Base-by-base conservation (phyloP, 2,113 vertebrate species). In the Thomomys bottae region DNA sequence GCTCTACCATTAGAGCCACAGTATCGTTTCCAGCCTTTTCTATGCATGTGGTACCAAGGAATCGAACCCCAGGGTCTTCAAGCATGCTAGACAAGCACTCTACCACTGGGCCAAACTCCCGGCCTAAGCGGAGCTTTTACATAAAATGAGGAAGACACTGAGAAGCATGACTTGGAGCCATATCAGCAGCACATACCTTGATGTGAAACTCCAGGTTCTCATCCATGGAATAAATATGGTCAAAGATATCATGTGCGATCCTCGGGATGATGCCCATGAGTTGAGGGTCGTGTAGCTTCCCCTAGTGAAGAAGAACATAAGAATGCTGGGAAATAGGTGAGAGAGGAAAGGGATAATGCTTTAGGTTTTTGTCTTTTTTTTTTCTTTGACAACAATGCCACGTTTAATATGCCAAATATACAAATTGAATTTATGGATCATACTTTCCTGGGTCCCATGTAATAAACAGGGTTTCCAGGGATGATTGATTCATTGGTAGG, bases 211-310 rank as follows among this genome's bases (percentile, higher is more conserved):
- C 99, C 72, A 99, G 97, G 97, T 99, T 99, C 97, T 99, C 99
- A n/a, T 99, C 98, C 98, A 99, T 99, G 95, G 99, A 99, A 97
- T 99, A 99, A 97, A 99, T 99, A 96, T 99, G 99, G 97, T 99
- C 98, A 3, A 99, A 99, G 97, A 99, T 99, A 97, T 99, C 99
- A 1, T 97, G 98, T 20, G 99, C 98, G 1, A 99, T 99, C 42
- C 99, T 98, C 28, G 99, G 99, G 87, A 99, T 99, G 96, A 99
- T 99, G 10, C 99, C 99, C 98, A 99, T 99, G 89, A 98, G 97
- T 30, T 98, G 98, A 36, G 97, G 97, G 97, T 99, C 98, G 2
- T 99, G 99, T 30, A 99, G 97, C 78, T 98, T 99, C 14, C 99
- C 99, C 99, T 99, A 96, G 0, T 1, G 93, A 77, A 18, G 87